Percentiles rank a stretch among this genome's conserved stretches.
These are phyloP conservation scores for Drosophila setifemur DNA, from an alignment of 1,140 invertebrate species.

Conservation along the genomic window DNA sequence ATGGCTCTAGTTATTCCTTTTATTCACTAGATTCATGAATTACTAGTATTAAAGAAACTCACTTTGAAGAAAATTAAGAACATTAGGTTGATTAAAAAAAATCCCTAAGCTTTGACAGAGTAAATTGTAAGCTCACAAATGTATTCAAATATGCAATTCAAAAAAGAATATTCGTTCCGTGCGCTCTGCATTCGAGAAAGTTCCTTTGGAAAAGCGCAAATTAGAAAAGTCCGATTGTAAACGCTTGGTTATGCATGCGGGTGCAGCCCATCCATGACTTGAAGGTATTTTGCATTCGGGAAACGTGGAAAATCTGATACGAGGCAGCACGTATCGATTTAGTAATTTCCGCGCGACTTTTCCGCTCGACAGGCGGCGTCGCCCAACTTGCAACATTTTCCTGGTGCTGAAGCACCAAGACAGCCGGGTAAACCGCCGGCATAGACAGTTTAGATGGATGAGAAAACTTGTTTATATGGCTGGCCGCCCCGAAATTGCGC, in stretches of 20 bases:
- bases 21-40: too few relatives aligned
- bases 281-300: constrained; percentile 32
- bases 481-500: constrained; percentile 38
- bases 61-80: too few relatives aligned
- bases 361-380: constrained; percentile 37
- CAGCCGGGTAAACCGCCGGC: constrained; percentile 13
- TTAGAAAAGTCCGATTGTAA: not conserved
- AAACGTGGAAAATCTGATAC: constrained; percentile 44
- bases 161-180: too few relatives aligned
- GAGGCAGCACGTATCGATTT: constrained; percentile 58
- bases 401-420: constrained; percentile 12
- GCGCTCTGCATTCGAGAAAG: too few relatives aligned
- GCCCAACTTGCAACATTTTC: constrained; percentile 32
- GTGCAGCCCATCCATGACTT: constrained; percentile 16
- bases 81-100: too few relatives aligned
- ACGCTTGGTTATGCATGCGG: not conserved
- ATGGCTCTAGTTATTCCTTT: too few relatives aligned
- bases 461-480: constrained; percentile 49
- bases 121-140: too few relatives aligned
- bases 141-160: too few relatives aligned
- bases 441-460: constrained; percentile 55
- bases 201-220: not conserved
- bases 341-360: constrained; percentile 61
- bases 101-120: too few relatives aligned
- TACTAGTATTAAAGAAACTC: too few relatives aligned